Conservation (phyloP, 2,888 invertebrate genomes). For the Bombyx huttoni region DNA sequence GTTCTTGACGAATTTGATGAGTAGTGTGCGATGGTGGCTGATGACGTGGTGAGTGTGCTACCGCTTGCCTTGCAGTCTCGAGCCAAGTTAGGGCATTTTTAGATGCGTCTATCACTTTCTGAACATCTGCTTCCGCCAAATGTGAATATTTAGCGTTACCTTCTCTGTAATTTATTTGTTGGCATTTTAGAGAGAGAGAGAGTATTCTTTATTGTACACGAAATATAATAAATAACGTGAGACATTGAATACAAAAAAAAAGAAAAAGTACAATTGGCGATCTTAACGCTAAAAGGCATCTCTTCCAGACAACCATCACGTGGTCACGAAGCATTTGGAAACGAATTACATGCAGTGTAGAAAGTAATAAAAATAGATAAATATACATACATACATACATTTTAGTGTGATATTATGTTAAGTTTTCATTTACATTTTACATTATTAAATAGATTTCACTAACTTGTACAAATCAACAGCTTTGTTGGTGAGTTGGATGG, state of each 20-base stretch:
- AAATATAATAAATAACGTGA: no score
- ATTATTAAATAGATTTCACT: slow-evolving; percentile 9
- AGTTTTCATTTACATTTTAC: no score
- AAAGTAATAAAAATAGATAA: no score
- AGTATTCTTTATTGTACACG: background rate
- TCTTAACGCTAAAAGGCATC: no score
- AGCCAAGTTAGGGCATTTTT: slow-evolving; percentile 86
- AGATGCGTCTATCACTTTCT: slow-evolving; percentile 79
- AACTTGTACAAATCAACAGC: slow-evolving; percentile 80
- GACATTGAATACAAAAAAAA: no score
- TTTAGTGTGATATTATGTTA: no score
- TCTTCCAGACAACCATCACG: no score
- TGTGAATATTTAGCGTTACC: slow-evolving; percentile 85
- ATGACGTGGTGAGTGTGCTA: slow-evolving; percentile 77
- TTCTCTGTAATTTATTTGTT: slow-evolving; percentile 36
- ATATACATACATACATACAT: no score
- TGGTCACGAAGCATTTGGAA: no score
- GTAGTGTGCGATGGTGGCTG: slow-evolving; percentile 83
- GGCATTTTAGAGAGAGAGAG: background rate
- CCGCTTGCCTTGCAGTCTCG: slow-evolving; percentile 79
- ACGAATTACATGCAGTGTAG: no score
- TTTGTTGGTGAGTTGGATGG: slow-evolving; percentile 86
- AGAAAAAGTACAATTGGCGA: no score
- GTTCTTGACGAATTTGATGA: slow-evolving; percentile 84
- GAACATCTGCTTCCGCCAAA: slow-evolving; percentile 85